A percentile compares a stretch with the other conserved stretches of the same genome.
These are phyloP conservation scores for Elephas maximus DNA, from an alignment of 2,113 vertebrate species.

Conservation along the genomic window DNA sequence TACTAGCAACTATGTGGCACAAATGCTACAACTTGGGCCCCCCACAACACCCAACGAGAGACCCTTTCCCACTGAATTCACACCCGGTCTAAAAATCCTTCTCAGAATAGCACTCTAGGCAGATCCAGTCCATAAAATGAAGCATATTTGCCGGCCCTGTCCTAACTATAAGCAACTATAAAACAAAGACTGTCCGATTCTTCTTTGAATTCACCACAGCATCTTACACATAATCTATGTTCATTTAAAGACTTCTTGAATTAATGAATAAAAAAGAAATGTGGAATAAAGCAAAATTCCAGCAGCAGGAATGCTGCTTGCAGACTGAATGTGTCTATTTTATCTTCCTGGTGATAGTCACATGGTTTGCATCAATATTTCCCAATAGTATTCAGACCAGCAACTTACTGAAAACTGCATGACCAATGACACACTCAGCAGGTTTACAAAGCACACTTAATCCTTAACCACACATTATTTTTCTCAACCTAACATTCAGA, in stretches of 20 bases:
- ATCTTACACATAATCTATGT: background rate
- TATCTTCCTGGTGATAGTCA: background rate
- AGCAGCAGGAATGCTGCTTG: background rate
- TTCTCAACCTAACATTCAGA: constrained; percentile 45
- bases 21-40: background rate
- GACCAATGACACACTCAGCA: constrained; percentile 29
- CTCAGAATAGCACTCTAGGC: background rate
- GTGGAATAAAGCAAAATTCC: constrained; percentile 1
- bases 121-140: background rate
- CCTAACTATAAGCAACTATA: background rate
- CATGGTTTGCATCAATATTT: constrained; percentile 33
- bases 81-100: constrained; percentile 42
- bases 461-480: background rate
- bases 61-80: background rate
- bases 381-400: constrained; percentile 25
- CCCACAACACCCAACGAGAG: background rate
- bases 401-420: constrained; percentile 52
- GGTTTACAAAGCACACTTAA: constrained; percentile 30
- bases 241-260: constrained; percentile 31
- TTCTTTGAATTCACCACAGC: background rate
- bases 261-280: background rate
- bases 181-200: background rate
- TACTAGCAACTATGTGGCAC: background rate
- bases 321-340: background rate
- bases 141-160: constrained; percentile 3